Evolutionary conservation across 2,888 invertebrate genomes (phyloP).

Genomic region (Gymnoscelis rufifasciata): DNA sequence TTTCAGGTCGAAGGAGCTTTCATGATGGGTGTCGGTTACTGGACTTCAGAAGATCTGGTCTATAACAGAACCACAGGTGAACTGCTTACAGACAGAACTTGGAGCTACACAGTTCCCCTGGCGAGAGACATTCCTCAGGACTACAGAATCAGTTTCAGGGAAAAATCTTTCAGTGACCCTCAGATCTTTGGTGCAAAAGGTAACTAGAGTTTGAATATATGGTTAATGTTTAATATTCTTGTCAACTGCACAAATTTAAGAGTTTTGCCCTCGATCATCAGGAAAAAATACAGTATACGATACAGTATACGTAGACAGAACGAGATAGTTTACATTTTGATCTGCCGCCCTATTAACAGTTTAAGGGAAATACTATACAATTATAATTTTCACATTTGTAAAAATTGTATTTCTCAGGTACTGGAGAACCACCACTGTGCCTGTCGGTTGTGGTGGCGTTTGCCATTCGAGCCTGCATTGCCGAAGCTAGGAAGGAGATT

Average conservation of each 20-base stretch:
- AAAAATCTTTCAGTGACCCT: slow-evolving; percentile 79
- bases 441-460: slow-evolving; percentile 69
- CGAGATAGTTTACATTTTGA: too few relatives aligned
- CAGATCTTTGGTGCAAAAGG: slow-evolving; percentile 84
- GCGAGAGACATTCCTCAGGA: slow-evolving; percentile 87
- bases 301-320: too few relatives aligned
- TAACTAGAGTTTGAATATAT: too few relatives aligned
- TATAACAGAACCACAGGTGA: slow-evolving; percentile 82
- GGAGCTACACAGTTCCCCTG: slow-evolving; percentile 87
- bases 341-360: too few relatives aligned
- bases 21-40: slow-evolving; percentile 86
- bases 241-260: too few relatives aligned
- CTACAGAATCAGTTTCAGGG: slow-evolving; percentile 82
- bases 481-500: slow-evolving; percentile 80
- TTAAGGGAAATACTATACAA: too few relatives aligned
- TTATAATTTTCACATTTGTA: not conserved
- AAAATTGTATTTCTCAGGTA: slow-evolving; percentile 46
- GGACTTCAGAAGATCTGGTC: slow-evolving; percentile 84
- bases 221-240: too few relatives aligned
- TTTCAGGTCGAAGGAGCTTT: slow-evolving; percentile 84
- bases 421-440: slow-evolving; percentile 73
- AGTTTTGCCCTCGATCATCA: too few relatives aligned
- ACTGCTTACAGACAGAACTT: slow-evolving; percentile 85
- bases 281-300: too few relatives aligned
- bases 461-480: slow-evolving; percentile 81